These are phyloP conservation scores for Fissipunctia ypsillon DNA, from an alignment of 2,888 invertebrate species.

Conservation along the genomic window DNA sequence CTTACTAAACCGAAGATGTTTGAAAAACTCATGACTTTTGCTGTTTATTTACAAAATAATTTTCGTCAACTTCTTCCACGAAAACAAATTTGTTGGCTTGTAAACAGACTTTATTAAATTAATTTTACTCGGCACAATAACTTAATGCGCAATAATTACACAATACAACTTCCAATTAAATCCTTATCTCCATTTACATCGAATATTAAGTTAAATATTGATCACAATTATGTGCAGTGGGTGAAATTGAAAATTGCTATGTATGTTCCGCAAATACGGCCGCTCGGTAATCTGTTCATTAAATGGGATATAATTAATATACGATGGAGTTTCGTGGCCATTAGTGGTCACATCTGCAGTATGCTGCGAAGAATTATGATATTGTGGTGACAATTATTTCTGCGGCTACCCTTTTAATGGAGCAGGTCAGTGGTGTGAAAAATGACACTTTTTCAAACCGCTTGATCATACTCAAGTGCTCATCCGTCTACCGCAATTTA, in stretches of 20 bases:
- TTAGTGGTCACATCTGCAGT: conserved; percentile 58
- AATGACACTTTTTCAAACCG: neutral
- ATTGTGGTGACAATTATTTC: conserved; percentile 45
- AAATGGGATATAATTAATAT: conserved; percentile 56
- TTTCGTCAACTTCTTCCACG: no score
- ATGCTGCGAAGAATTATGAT: conserved; percentile 56
- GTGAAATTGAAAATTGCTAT: conserved; percentile 41
- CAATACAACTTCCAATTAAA: conserved; percentile 34
- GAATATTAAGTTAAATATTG: conserved; percentile 49
- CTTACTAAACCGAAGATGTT: neutral
- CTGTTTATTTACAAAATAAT: no score
- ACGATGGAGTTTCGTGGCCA: conserved; percentile 52
- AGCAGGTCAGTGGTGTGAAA: conserved; percentile 1
- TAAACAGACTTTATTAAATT: neutral
- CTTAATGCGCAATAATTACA: conserved; percentile 18
- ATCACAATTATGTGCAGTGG: conserved; percentile 31
- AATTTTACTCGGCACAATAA: neutral
- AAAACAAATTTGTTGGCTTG: neutral
- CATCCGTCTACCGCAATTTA: neutral
- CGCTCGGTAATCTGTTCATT: conserved; percentile 53
- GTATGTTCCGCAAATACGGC: conserved; percentile 29
- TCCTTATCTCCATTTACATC: conserved; percentile 20
- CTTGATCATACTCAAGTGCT: no score
- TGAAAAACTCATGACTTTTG: neutral
- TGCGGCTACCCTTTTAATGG: conserved; percentile 25